phyloP scores from a whole-genome alignment of 2,113 vertebrate genomes.

The Mobula hypostoma region DNA sequence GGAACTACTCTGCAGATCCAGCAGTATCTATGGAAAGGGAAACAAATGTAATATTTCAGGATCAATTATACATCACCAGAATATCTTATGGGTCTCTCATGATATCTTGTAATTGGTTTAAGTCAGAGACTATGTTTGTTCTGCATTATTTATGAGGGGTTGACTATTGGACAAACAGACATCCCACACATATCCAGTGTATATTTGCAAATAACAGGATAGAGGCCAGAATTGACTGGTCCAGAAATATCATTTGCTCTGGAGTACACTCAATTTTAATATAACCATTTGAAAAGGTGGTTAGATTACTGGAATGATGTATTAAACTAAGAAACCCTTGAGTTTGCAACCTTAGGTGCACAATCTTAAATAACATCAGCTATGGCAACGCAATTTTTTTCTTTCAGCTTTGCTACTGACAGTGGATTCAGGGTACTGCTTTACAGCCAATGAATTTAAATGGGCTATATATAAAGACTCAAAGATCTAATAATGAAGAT shows the following conservation, averaged over 20 bases:
- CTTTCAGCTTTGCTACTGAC: neutral
- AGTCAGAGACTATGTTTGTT: too few relatives aligned
- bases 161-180: neutral
- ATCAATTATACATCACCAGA: too few relatives aligned
- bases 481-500: conserved; percentile 53
- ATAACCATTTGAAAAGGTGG: too few relatives aligned
- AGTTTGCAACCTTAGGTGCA: neutral
- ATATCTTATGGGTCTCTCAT: neutral
- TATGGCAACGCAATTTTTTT: neutral
- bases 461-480: conserved; percentile 55
- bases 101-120: too few relatives aligned
- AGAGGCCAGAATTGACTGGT: neutral
- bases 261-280: too few relatives aligned
- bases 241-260: neutral
- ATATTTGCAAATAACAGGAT: neutral
- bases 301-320: neutral
- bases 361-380: neutral
- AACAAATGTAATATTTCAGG: too few relatives aligned
- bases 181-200: neutral
- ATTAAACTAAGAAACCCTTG: neutral
- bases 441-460: conserved; percentile 47
- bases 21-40: too few relatives aligned
- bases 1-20: too few relatives aligned
- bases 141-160: too few relatives aligned
- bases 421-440: neutral